phyloP scores from a whole-genome alignment of 1,140 invertebrate genomes.

The Samia ricini region DNA sequence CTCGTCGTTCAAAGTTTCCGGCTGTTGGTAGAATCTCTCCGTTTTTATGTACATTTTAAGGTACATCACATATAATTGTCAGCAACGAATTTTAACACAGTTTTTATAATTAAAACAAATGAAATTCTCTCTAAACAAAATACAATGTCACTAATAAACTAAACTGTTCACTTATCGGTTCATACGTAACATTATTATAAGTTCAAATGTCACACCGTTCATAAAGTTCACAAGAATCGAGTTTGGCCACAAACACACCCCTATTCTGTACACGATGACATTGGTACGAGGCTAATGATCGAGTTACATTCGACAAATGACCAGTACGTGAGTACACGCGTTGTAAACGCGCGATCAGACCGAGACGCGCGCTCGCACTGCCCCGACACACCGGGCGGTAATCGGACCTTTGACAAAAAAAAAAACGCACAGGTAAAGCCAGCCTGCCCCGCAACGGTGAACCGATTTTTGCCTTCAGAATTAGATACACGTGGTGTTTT shows the following conservation, averaged over 20 bases:
- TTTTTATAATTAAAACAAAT: background rate
- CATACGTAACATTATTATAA: background rate
- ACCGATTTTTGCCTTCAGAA: conserved; percentile 2
- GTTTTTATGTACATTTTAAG: conserved; percentile 70
- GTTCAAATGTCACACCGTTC: background rate
- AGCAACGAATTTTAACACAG: background rate
- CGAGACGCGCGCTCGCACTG: conserved; percentile 56
- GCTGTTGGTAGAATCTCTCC: conserved; percentile 62
- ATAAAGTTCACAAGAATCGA: background rate
- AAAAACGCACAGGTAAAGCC: conserved; percentile 51
- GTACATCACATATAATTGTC: conserved; percentile 47
- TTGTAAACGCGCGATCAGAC: conserved; percentile 36
- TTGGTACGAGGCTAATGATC: background rate
- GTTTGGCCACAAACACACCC: background rate
- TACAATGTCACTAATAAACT: background rate
- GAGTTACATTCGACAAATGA: background rate
- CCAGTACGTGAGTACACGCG: background rate
- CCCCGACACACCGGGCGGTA: conserved; percentile 40
- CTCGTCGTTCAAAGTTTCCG: conserved; percentile 49
- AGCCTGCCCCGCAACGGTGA: conserved; percentile 7
- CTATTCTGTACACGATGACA: background rate
- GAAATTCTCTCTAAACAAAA: background rate
- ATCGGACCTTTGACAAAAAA: conserved; percentile 58
- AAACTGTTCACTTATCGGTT: background rate
- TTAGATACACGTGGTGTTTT: conserved; percentile 23